Evolutionary conservation across 2,888 invertebrate species (phyloP).

Genomic region (Torymus tubicola): DNA sequence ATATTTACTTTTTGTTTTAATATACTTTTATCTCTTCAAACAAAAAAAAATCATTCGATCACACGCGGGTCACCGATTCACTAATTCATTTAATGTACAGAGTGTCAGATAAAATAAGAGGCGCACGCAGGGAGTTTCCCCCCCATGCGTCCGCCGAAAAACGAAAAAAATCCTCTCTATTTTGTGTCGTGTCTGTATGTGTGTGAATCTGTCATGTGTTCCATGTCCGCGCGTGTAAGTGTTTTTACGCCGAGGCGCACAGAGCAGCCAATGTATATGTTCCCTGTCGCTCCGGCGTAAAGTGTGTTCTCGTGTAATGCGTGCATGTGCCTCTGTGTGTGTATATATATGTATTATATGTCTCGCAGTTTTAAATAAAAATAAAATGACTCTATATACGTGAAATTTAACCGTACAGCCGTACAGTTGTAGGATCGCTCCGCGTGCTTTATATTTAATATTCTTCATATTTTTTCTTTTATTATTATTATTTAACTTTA

Average conservation of each 20-base stretch:
- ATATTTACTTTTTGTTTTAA: constrained; percentile 7
- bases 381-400: constrained; percentile 67
- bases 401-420: constrained; percentile 63
- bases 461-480: neutral
- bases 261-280: neutral
- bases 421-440: constrained; percentile 41
- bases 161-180: constrained; percentile 26
- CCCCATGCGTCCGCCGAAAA: constrained; percentile 14
- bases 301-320: constrained; percentile 49
- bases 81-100: constrained; percentile 44
- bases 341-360: constrained; percentile 46
- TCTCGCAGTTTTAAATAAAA: constrained; percentile 66
- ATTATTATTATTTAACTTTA: constrained; percentile 1
- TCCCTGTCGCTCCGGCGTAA: constrained; percentile 32
- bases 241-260: constrained; percentile 7
- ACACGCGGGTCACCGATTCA: constrained; percentile 37
- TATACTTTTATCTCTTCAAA: constrained; percentile 5
- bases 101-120: constrained; percentile 35
- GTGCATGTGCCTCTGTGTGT: constrained; percentile 12
- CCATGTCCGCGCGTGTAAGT: neutral
- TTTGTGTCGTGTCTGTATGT: neutral
- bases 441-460: constrained; percentile 56
- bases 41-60: constrained; percentile 17
- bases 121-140: constrained; percentile 17
- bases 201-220: too few species aligned